Evolutionary conservation across 2,888 invertebrate species (phyloP), one percentile per base, ranked within the genome.

Genomic region (Rhogogaster chlorosoma): DNA sequence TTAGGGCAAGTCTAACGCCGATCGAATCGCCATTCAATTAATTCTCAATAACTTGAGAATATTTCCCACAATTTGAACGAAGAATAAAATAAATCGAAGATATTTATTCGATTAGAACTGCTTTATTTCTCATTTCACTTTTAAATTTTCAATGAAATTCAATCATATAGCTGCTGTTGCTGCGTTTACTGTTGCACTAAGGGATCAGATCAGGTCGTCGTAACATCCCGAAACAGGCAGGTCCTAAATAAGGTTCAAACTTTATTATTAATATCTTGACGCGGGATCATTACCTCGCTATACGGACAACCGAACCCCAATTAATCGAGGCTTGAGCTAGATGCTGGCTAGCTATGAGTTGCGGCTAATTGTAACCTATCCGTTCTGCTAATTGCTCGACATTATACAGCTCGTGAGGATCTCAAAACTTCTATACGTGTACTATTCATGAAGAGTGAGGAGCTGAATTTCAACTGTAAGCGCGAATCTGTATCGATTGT

Each of bases 361-460:
- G 77, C 49, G 26, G 77, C 53, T 49, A 49, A 77, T 77, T 77
- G 49, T 49, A 77, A 49, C 77, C 77, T 77, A 77, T 49, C 77
- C 77, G 77, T 49, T 49, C 49, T 77, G 49, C 49, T 77, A 77
- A 77, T 77, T 77, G 77, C 77, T 49, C 7, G 18, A 9, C 26
- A 29, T 49, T 49, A 77, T 77, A 77, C 73, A 22, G 38, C 70
- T 61, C n/a, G 36, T 53, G 36, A 70, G 12, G 36, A 70, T 70
- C 70, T n/a, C 67, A 70, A 70, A 70, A 36, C 4, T 36, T 36
- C n/a, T 7, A 18, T n/a, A n/a, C n/a, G n/a, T n/a, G n/a, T n/a
- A 15, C 15, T 45, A 45, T 15, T 12, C 45, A 45, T 45, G 12
- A 45, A 45, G 45, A 45, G 45, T 15, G 12, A 45, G 15, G 3